Evolutionary conservation across 1,140 invertebrate species (phyloP), one percentile per base, ranked within the genome.

Genomic region (Heliothis subflexa): DNA sequence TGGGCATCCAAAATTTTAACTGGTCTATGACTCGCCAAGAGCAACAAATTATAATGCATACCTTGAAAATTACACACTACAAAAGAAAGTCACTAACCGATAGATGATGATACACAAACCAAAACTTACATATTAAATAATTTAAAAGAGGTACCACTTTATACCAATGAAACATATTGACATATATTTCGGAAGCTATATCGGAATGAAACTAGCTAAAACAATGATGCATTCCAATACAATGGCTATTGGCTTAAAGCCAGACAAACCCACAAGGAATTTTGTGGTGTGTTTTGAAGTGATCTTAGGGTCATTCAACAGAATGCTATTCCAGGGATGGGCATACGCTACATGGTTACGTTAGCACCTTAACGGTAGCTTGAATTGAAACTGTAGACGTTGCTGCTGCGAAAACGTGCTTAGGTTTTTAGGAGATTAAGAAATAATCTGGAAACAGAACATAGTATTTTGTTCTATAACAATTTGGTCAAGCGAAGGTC

Each of bases 201-300:
- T 45, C 55, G 49, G 18, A 77, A 64, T 64, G 68, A 78, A 75
- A 68, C 75, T 64, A 59, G 54, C 59, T n/a, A 80, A 71, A 62
- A 80, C 16, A 21, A 47, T 80, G 77, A 82, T 77, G 80, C 75
- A 78, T 80, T 49, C 61, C 68, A 61, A 55, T 10, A 79, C 72
- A 75, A 76, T 61, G 47, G 61, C 10, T 55, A n/a, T 64, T 80
- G 78, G 78, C 78, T 10, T 11, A 10, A 13, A 3, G 78, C 78
- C 78, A 80, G 57, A 33, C 45, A 74, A 45, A 47, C 33, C 33
- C 33, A 40, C n/a, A 14, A 55, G 50, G 55, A 49, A 47, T 74
- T 59, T 47, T 21, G 40, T 49, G 54, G 71, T 73, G 7, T 74
- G 57, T 74, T 74, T 61, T 61, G 21, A 70, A 50, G 47, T 14